Evolutionary conservation across 1,140 invertebrate species (phyloP), one percentile per base, ranked within the genome.

Genomic region (Oncopodura yosiiana): DNA sequence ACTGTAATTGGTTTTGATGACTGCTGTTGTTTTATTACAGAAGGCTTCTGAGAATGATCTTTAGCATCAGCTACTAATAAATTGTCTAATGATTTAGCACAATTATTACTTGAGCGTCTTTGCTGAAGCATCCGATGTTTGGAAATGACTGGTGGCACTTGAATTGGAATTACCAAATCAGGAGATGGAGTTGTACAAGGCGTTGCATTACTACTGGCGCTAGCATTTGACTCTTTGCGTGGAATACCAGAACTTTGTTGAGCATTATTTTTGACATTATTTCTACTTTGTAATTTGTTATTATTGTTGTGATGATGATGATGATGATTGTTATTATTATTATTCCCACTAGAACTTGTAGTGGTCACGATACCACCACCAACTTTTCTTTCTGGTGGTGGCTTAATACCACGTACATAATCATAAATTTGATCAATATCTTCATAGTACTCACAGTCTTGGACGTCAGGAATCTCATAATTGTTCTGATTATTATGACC

Each of bases 371-470:
- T 14, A n/a, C 30, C 6, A 9, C 30, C 30, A 18, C 19, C 34
- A 9, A 46, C 71, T 68, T 9, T 69, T 68, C 18, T 66, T 70
- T 55, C 24, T 58, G 88, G 89, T 0, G 88, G 87, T 0, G 89
- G 87, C 12, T 86, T 86, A 65, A 93, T 86, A 0, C 91, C 91
- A 41, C 91, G 75, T 0, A 96, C 89, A 68, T 94, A 95, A 67
- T 92, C 88, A 69, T 96, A 96, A 54, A 96, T 91, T 71, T 94
- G 88, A 74, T 96, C 91, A 61, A 94, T 93, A 72, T 96, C 91
- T 64, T 94, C 88, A 71, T 94, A 93, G n/a, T n/a, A n/a, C n/a
- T n/a, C n/a, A n/a, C n/a, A n/a, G 62, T 94, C 87, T 66, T 87
- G 66, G 66, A 66, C 68, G 67, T 53, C 64, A 63, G 69, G 62